Evolutionary conservation across 1,140 invertebrate genomes (phyloP), one percentile per base, ranked within the genome.

Genomic region (Drosophila lacertosa): DNA sequence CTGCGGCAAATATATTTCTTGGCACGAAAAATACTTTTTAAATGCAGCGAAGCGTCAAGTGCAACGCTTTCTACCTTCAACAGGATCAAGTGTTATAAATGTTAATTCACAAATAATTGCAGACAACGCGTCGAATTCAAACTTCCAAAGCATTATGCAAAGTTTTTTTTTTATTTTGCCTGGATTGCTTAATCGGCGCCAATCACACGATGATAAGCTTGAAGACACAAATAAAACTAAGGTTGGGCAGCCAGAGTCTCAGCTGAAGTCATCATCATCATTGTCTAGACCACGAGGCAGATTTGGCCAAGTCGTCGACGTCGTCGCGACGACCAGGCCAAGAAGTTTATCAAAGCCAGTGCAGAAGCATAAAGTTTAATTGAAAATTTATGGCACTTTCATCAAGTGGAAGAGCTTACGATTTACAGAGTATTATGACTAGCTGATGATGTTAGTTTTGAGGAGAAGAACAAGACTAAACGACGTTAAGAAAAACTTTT

Each of bases 11-110:
- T 58, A 67, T 58, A 66, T 57, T 66, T 57, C 63, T 57, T 15
- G 32, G 35, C 54, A 65, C 60, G 60, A 70, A 86, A 86, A 86
- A 88, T 86, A 88, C 81, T 86, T 86, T 86, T 86, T 86, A 86
- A 86, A 81, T 68, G 81, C 81, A 74, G 62, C 79, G 68, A 88
- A 86, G 81, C 81, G 82, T 77, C 79, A 79, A 78, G 59, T 57
- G 44, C 48, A 59, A 58, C 77, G 69, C 78, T 81, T 73, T 81
- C 79, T 67, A 65, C 64, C 32, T 58, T 62, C 59, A 60, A 65
- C 77, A 86, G 82, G 80, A 89, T 89, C 86, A 89, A 89, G 86
- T 86, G 86, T 89, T 89, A 89, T 89, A 89, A 89, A 89, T 89
- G 86, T 89, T 89, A 89, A 89, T 89, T 89, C 86, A 71, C 77